Conservation (phyloP, 2,797 vertebrate genomes). For the Graptemys geographica region DNA sequence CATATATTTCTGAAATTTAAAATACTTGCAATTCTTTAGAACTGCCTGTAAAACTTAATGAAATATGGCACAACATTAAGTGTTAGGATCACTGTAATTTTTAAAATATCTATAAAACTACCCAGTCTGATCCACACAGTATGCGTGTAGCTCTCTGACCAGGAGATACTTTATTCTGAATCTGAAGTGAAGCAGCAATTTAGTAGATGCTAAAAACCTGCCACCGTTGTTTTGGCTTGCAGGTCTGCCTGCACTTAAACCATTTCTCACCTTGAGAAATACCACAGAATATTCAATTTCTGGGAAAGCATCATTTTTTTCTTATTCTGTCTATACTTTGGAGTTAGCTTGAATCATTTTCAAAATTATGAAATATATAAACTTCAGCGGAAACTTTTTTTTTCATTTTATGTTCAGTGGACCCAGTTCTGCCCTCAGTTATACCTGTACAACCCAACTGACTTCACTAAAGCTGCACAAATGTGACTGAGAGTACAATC, state of each 20-base stretch:
- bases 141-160: neutral
- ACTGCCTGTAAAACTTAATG: neutral
- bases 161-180: neutral
- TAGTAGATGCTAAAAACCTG: neutral
- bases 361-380: conserved; percentile 39
- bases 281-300: neutral
- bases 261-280: conserved; percentile 11
- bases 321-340: neutral
- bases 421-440: neutral
- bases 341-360: conserved; percentile 33
- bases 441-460: neutral
- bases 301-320: neutral
- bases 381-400: neutral
- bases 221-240: neutral
- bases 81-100: neutral
- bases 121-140: neutral
- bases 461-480: neutral
- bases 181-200: conserved; percentile 14
- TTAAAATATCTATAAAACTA: conserved; percentile 1
- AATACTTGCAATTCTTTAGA: conserved; percentile 33
- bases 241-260: neutral
- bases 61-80: neutral
- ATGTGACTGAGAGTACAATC: conserved; percentile 47
- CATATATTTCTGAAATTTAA: conserved; percentile 6
- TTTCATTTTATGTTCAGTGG: conserved; percentile 30